Percentiles rank a stretch among this genome's conserved stretches.
These are phyloP conservation scores for Ephydatia muelleri DNA, from an alignment of 37 sponge, comb jelly and placozoan species.

Conservation along the genomic window DNA sequence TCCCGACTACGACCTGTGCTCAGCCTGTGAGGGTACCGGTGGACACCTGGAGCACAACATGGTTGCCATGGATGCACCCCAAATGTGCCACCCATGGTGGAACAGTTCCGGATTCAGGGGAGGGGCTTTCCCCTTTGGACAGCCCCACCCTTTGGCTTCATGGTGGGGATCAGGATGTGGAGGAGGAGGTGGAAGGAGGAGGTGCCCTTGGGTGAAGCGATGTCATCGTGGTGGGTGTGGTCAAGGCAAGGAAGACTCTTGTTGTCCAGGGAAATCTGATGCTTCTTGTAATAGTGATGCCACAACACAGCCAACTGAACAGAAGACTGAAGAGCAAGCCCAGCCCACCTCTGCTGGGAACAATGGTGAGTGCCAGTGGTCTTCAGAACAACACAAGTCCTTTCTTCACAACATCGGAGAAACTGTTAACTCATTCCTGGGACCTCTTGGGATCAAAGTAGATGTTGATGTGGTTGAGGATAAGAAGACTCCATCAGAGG, in stretches of 20 bases:
- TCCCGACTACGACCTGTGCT: slow-evolving; percentile 78
- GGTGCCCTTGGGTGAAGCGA: not conserved
- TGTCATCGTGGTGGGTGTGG: not conserved
- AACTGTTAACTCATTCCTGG: slow-evolving; percentile 51
- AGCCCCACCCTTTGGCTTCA: not conserved
- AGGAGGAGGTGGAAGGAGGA: not conserved
- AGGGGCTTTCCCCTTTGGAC: slow-evolving; percentile 5
- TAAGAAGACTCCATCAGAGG: not conserved
- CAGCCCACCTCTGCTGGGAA: not conserved
- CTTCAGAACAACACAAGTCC: slow-evolving; percentile 12
- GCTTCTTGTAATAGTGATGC: not conserved
- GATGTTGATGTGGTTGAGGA: slow-evolving; percentile 61
- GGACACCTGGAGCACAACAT: slow-evolving; percentile 68
- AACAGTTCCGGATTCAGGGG: not conserved
- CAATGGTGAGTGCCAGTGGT: not conserved
- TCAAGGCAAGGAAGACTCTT: not conserved
- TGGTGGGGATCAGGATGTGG: not conserved
- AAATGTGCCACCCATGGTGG: slow-evolving; percentile 37
- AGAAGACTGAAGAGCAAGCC: not conserved
- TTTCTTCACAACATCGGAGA: slow-evolving; percentile 44
- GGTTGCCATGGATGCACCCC: slow-evolving; percentile 53
- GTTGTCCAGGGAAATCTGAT: not conserved
- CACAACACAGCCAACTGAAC: not conserved
- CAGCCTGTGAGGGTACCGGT: slow-evolving; percentile 67
- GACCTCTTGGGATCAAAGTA: slow-evolving; percentile 70